Conservation (phyloP, 1,140 invertebrate species). For the Coelopa frigida region DNA sequence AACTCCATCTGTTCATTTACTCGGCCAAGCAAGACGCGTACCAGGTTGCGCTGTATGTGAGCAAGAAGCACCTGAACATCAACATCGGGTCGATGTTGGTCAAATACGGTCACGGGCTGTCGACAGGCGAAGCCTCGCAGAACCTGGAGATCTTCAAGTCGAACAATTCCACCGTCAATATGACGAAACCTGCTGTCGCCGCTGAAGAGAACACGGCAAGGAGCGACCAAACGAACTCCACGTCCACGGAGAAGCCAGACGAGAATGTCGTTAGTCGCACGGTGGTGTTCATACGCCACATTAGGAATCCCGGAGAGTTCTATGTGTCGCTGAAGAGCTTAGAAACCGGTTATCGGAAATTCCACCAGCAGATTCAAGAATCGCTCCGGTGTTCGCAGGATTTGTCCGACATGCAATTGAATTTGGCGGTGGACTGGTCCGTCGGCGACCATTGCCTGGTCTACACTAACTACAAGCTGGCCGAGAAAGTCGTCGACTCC, state of each 20-base stretch:
- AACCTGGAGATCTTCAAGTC: constrained; percentile 2
- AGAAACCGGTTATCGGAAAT: constrained; percentile 5
- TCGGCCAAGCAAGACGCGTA: background rate
- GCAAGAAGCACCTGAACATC: constrained; percentile 12
- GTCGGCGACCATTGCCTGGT: constrained; percentile 13
- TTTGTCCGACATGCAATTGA: background rate
- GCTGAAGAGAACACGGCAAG: too few species aligned
- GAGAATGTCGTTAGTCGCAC: constrained; percentile 9
- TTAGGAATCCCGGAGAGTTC: constrained; percentile 27
- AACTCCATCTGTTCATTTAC: constrained; percentile 21
- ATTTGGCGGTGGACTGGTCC: constrained; percentile 12
- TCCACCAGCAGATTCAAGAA: constrained; percentile 15
- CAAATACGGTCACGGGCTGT: constrained; percentile 18
- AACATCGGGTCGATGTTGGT: constrained; percentile 28
- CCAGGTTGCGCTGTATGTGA: constrained; percentile 20
- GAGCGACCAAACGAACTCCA: too few species aligned
- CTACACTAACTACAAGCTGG: background rate
- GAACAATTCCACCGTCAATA: background rate
- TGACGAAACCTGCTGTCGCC: too few species aligned
- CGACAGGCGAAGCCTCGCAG: constrained; percentile 19
- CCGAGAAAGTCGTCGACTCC: background rate
- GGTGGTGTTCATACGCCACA: constrained; percentile 8
- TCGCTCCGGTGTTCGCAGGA: background rate
- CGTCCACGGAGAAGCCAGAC: too few species aligned
- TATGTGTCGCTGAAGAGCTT: constrained; percentile 23